These are phyloP conservation scores for Acrocera orbiculus DNA, from an alignment of 2,888 invertebrate species.

Conservation along the genomic window DNA sequence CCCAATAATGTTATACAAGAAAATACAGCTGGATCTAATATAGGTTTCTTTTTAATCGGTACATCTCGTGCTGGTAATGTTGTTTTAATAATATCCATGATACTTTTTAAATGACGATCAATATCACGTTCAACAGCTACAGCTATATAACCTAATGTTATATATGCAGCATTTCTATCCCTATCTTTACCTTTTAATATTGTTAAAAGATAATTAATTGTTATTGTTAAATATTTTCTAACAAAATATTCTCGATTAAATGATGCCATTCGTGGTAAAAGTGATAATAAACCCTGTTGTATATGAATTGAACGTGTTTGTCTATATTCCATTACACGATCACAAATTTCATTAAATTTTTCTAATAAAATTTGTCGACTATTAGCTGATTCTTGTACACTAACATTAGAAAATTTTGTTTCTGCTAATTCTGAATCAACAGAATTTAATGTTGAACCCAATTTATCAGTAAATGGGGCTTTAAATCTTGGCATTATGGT, in stretches of 20 bases:
- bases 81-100: constrained; percentile 67
- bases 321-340: constrained; percentile 58
- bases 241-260: constrained; percentile 72
- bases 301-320: constrained; percentile 59
- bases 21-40: constrained; percentile 77
- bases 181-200: constrained; percentile 66
- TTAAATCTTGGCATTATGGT: constrained; percentile 31
- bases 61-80: constrained; percentile 62
- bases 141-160: constrained; percentile 77
- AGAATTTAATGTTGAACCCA: constrained; percentile 19
- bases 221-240: constrained; percentile 50
- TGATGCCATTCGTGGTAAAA: constrained; percentile 85
- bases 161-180: constrained; percentile 73
- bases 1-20: constrained; percentile 84
- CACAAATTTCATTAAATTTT: constrained; percentile 64
- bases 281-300: constrained; percentile 68
- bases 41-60: constrained; percentile 53
- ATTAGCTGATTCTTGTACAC: constrained; percentile 69
- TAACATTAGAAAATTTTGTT: constrained; percentile 23
- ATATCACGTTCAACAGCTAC: constrained; percentile 75
- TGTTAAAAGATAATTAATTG: constrained; percentile 59
- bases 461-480: constrained; percentile 30
- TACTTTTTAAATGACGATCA: constrained; percentile 57
- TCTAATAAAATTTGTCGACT: constrained; percentile 68
- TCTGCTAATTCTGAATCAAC: constrained; percentile 21